Base-by-base conservation (phyloP, 2,888 invertebrate genomes). In the Heliconius ismenius region DNA sequence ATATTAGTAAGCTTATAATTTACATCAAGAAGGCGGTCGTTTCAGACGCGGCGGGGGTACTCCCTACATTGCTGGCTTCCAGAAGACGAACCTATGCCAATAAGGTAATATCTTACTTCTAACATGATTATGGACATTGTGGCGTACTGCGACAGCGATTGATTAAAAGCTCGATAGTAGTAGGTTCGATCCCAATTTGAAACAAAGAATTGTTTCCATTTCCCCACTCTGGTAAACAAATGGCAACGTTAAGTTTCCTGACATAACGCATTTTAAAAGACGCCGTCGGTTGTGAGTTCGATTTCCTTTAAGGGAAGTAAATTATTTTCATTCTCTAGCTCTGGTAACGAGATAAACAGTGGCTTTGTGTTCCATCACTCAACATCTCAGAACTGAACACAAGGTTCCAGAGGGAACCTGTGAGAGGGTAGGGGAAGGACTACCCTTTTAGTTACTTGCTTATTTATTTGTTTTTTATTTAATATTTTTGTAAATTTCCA, bases 21-120 rank as follows among this genome's bases (percentile, higher is more conserved):
- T 82, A 91, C 86, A 90, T 86, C 87, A 81, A 86, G 89, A 88
- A 93, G 93, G 92, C 92, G 91, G 92, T 92, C 89, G 92, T 94
- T 94, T 89, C 94, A 94, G 94, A 92, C 89, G 90, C 93, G 90
- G 83, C 93, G 92, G 86, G 93, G 89, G 82, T 92, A 88, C 92
- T 94, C 93, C 92, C 94, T 90, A 86, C 92, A 91, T 86, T 94
- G 93, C 87, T 93, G 93, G 94, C 90, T 83, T 78, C 84, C 84
- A 76, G 80, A 79, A 78, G 81, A 81, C 78, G 81, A 90, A 86
- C 91, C 90, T 81, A 84, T 85, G 80, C 88, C 88, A 82, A 82
- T 87, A 83, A 87, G 90, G 91, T 88, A 85, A 36, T 39, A 21
- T 24, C 15, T 63, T 21, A 58, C n/a, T n/a, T 60, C 24, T 60